Base-by-base conservation (phyloP, 2,888 invertebrate species). In the Melinaea marsaeus region DNA sequence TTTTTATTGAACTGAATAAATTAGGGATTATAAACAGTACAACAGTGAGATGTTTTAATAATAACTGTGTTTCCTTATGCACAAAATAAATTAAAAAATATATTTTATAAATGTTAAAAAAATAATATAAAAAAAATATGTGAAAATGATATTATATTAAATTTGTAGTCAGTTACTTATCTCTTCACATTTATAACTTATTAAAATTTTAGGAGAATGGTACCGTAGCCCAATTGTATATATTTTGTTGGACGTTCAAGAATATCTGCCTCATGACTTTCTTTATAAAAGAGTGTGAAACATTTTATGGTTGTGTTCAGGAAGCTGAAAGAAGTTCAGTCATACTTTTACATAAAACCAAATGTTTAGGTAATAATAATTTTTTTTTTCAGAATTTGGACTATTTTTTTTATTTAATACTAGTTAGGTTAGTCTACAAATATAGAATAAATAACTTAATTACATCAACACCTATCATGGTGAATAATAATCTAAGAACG, bases 1-100 rank as follows among this genome's bases (percentile, higher is more conserved):
- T 61, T 55, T 55, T 61, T n/a, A 61, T 67, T 59, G 67, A 67
- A n/a, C 55, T 65, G 4, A 63, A 37, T 6, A 65, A 65, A 63
- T 6, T 55, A 2, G 35, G 22, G 6, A 22, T 54, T 34, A 13
- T 64, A 13, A 0, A 4, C 0, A 58, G 34, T 32, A 46, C 35
- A n/a, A 32, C 60, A 5, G 66, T 59, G 34, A 64, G 56, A 47
- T 5, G 42, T 1, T 42, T 9, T 7, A 5, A 42, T n/a, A n/a
- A n/a, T n/a, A n/a, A n/a, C n/a, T n/a, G n/a, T n/a, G n/a, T n/a
- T n/a, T n/a, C n/a, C n/a, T n/a, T n/a, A n/a, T n/a, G n/a, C n/a
- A n/a, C n/a, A n/a, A n/a, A n/a, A n/a, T n/a, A n/a, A n/a, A n/a
- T n/a, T n/a, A n/a, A n/a, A n/a, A n/a, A n/a, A n/a, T n/a, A n/a